These are phyloP conservation scores for Spisula solida DNA, from an alignment of 2,888 invertebrate genomes.

Conservation along the genomic window DNA sequence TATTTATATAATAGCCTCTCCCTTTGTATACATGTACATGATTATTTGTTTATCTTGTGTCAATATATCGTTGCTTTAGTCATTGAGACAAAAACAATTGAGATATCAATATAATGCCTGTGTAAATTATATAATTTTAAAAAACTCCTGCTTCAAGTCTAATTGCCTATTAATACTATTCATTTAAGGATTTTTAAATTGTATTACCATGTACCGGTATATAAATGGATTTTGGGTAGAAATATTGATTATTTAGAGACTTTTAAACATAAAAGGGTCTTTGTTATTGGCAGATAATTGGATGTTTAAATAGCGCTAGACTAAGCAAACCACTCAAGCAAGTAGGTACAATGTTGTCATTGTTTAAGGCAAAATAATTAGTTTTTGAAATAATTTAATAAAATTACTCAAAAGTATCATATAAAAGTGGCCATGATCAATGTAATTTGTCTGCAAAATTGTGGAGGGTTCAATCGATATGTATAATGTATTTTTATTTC, in stretches of 20 bases:
- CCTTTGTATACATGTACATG: background rate
- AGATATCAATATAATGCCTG: background rate
- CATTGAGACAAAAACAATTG: background rate
- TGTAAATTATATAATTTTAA: background rate
- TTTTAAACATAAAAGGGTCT: background rate
- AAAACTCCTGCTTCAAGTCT: background rate
- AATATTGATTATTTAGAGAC: background rate
- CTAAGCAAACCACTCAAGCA: background rate
- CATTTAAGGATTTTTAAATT: slow-evolving; percentile 13
- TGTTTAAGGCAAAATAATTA: no score
- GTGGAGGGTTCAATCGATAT: background rate
- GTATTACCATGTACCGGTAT: background rate
- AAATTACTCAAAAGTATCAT: background rate
- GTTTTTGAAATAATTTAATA: background rate
- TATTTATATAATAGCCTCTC: background rate
- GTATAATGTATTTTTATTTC: background rate
- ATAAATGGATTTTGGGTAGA: background rate
- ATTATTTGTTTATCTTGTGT: background rate
- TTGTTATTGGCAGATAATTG: background rate
- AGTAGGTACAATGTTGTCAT: no score
- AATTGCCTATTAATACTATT: background rate
- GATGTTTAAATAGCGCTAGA: background rate
- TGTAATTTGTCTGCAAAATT: background rate
- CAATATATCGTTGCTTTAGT: background rate
- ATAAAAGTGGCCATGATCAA: background rate